Evolutionary conservation across 2,888 invertebrate species (phyloP).

Genomic region (Apotomis turbidana): DNA sequence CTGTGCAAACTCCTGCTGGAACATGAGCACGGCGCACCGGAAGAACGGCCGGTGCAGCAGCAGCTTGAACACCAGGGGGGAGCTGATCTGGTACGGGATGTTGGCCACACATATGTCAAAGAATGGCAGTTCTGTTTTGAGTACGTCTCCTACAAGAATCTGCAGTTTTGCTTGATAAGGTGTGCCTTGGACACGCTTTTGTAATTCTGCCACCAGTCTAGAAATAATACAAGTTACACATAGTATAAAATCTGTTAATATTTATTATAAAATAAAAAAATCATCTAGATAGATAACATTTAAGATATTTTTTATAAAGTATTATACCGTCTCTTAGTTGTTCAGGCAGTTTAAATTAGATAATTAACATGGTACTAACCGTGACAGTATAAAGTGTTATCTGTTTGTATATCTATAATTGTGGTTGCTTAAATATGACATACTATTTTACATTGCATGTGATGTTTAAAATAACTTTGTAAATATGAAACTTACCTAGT

Average conservation of each 20-base stretch:
- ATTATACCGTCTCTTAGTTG: too few relatives aligned
- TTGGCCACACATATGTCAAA: conserved; percentile 99
- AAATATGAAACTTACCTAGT: conserved; percentile 81
- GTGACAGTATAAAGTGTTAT: too few relatives aligned
- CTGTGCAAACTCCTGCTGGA: conserved; percentile 99
- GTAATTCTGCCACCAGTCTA: conserved; percentile 97
- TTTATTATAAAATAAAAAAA: too few relatives aligned
- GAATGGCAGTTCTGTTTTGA: conserved; percentile 97
- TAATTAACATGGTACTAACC: too few relatives aligned
- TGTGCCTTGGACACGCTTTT: conserved; percentile 97
- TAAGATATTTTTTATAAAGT: too few relatives aligned
- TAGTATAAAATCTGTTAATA: background rate
- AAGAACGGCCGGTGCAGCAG: conserved; percentile 93
- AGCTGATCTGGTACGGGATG: conserved; percentile 98
- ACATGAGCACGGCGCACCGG: conserved; percentile 99
- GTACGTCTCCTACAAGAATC: conserved; percentile 96
- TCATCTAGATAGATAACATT: too few relatives aligned
- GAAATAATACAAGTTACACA: conserved; percentile 44
- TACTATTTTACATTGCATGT: too few relatives aligned
- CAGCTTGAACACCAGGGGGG: conserved; percentile 97
- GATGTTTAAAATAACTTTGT: too few relatives aligned
- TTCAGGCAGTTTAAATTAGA: too few relatives aligned
- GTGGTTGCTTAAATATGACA: too few relatives aligned
- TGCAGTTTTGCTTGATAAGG: conserved; percentile 95
- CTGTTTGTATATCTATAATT: too few relatives aligned